Evolutionary conservation across 2,888 invertebrate genomes (phyloP).

Genomic region (Gymnosoma rotundatum): DNA sequence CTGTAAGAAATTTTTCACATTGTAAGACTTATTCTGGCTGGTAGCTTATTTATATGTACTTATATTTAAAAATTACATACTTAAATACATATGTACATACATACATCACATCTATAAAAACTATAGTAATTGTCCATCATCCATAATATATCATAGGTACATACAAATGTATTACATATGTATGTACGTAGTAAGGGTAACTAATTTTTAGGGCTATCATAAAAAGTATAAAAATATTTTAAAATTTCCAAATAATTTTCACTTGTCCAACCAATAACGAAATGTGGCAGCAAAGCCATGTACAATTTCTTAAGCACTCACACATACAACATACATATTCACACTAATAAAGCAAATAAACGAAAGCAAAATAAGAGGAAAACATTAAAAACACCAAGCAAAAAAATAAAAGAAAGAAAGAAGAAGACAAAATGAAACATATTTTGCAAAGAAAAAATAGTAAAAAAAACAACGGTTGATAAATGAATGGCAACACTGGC

Average conservation of each 20-base stretch:
- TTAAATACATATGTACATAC: too few species aligned
- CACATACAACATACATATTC: not conserved
- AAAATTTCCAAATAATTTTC: slow-evolving; percentile 54
- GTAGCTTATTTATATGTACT: not conserved
- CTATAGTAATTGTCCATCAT: too few species aligned
- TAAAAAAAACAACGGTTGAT: not conserved
- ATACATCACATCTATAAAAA: too few species aligned
- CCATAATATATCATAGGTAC: too few species aligned
- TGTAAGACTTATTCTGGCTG: too few species aligned
- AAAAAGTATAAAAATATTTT: slow-evolving; percentile 11
- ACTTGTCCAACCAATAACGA: slow-evolving; percentile 65
- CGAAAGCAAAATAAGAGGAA: slow-evolving; percentile 36
- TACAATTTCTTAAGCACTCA: slow-evolving; percentile 6
- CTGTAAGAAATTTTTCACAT: too few species aligned
- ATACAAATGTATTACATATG: not conserved
- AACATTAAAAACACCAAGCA: slow-evolving; percentile 29
- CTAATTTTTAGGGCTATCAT: not conserved
- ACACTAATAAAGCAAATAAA: slow-evolving; percentile 16
- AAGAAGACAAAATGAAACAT: slow-evolving; percentile 55
- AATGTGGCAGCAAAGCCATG: slow-evolving; percentile 61
- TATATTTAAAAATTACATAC: too few species aligned
- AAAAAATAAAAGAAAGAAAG: slow-evolving; percentile 11
- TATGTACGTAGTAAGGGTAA: not conserved
- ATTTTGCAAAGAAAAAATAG: slow-evolving; percentile 64
- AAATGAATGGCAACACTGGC: slow-evolving; percentile 57